Percentiles rank a stretch among this genome's conserved stretches.
phyloP scores from a whole-genome alignment of 2,113 vertebrate genomes.

The Hypocryptadius cinnamomeus region DNA sequence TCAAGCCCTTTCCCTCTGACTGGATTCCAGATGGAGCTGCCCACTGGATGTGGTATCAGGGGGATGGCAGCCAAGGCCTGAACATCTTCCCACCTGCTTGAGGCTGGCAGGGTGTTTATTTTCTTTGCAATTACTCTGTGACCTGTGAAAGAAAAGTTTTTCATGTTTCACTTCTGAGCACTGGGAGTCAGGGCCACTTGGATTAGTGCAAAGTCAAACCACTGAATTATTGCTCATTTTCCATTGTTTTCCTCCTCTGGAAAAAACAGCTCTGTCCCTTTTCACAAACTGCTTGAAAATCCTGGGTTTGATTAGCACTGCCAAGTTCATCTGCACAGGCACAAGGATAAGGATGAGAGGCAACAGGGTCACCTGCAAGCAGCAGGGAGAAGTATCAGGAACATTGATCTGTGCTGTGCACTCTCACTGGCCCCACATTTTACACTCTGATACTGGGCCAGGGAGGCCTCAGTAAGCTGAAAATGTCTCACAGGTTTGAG shows the following conservation, averaged over 20 bases:
- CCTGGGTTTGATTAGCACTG: fast-evolving
- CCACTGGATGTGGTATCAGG: background rate
- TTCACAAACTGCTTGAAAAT: background rate
- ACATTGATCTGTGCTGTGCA: fast-evolving
- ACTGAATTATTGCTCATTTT: background rate
- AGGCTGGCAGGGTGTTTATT: background rate
- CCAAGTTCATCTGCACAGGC: background rate
- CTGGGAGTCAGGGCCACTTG: fast-evolving
- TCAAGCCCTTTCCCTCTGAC: background rate
- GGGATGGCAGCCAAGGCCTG: background rate
- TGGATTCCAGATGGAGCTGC: background rate
- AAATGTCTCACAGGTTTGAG: background rate
- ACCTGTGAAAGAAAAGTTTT: background rate
- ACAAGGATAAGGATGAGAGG: background rate
- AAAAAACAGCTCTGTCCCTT: background rate
- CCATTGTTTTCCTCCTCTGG: background rate
- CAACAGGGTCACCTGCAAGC: background rate
- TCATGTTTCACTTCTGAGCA: background rate
- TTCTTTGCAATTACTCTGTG: background rate
- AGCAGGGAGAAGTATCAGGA: background rate
- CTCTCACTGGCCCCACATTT: background rate
- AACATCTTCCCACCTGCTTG: background rate
- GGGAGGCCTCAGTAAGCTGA: background rate
- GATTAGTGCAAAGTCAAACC: background rate
- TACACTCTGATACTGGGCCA: background rate